Evolutionary conservation across 2,113 vertebrate species (phyloP).

Genomic region (Mungos mungo): DNA sequence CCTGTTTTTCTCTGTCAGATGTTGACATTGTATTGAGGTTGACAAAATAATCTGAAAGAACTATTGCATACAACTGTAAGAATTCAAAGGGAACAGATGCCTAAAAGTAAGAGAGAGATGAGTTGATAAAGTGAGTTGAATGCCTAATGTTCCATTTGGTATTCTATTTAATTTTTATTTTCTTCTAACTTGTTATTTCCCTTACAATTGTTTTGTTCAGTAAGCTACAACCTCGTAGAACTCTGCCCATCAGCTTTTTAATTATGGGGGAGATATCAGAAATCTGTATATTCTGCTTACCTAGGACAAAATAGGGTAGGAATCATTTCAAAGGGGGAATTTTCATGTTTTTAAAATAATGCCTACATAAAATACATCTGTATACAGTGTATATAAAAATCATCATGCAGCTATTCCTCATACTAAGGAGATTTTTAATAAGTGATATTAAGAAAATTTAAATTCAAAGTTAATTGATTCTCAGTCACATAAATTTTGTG

Average conservation of each 20-base stretch:
- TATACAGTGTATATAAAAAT: not conserved
- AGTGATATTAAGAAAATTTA: not conserved
- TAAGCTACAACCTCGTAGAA: not conserved
- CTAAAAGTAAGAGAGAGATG: not conserved
- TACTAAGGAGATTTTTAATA: not conserved
- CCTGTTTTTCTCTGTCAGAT: not conserved
- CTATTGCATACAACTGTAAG: not conserved
- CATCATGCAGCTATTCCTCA: not conserved
- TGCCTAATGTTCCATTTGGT: not conserved
- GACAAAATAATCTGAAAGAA: not conserved
- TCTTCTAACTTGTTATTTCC: not conserved
- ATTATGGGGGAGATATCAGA: not conserved
- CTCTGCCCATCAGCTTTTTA: not conserved
- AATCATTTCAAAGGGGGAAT: not conserved
- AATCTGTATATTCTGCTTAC: not conserved
- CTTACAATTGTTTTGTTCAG: not conserved
- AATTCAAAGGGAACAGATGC: not conserved
- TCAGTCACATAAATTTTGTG: not conserved
- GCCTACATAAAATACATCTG: not conserved
- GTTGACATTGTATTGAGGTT: not conserved
- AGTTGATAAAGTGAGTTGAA: not conserved
- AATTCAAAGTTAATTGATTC: constrained; percentile 14
- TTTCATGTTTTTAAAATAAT: constrained; percentile 15
- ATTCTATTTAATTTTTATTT: constrained; percentile 1
- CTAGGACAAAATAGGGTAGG: not conserved